Percentiles rank a stretch among this genome's conserved stretches.
Evolutionary conservation across 2,113 vertebrate genomes (phyloP).

Genomic region (Brachypodius melanocephalos): DNA sequence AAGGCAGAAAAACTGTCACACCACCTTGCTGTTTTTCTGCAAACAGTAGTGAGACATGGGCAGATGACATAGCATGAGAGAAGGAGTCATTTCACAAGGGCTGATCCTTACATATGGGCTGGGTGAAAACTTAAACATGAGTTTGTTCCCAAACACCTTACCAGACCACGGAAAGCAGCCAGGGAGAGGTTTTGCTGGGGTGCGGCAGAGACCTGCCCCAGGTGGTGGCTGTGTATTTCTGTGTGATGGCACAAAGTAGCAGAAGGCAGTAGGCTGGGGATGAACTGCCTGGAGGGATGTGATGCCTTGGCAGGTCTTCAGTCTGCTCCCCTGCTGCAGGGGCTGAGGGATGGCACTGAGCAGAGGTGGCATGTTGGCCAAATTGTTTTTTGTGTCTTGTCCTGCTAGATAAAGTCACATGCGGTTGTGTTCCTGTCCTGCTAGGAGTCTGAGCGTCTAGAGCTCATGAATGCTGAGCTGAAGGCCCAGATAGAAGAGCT

Average conservation of each 20-base stretch:
- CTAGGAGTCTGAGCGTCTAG: conserved; percentile 92
- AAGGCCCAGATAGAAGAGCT: conserved; percentile 97
- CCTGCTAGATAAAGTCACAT: background rate
- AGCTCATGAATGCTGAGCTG: conserved; percentile 92
- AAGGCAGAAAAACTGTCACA: background rate
- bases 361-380: background rate
- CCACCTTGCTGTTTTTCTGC: background rate
- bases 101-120: background rate
- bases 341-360: background rate
- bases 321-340: background rate
- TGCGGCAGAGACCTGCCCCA: background rate
- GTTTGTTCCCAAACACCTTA: background rate
- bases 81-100: background rate
- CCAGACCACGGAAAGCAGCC: background rate
- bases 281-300: background rate
- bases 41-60: background rate
- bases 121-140: background rate
- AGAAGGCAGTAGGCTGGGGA: background rate
- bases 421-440: background rate
- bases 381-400: background rate
- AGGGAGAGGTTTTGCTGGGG: background rate
- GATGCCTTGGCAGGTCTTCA: background rate
- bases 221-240: background rate
- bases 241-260: background rate
- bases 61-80: background rate